Conservation (phyloP, 2,888 invertebrate species). For the Ellobium chinense region DNA sequence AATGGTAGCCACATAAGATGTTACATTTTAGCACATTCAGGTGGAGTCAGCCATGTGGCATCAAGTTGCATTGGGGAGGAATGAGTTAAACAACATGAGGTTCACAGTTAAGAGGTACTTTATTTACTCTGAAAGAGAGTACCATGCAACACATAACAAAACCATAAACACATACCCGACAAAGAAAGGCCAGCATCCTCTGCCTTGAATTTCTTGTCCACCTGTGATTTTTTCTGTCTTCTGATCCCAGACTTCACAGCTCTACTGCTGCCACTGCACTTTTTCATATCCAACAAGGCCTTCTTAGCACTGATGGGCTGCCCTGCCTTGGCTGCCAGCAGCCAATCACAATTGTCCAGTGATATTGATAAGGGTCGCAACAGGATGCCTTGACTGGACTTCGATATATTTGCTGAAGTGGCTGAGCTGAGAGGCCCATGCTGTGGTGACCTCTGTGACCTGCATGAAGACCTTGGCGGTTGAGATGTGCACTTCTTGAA, state of each 20-base stretch:
- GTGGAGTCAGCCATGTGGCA: too few species aligned
- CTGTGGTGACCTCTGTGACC: not conserved
- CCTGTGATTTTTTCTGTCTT: not conserved
- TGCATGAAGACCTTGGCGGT: not conserved
- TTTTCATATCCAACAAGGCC: constrained; percentile 4
- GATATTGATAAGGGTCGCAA: constrained; percentile 11
- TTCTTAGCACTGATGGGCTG: constrained; percentile 22
- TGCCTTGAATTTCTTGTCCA: not conserved
- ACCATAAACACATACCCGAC: constrained; percentile 2
- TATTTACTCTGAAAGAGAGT: too few species aligned
- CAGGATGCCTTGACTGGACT: not conserved
- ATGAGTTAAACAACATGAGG: too few species aligned
- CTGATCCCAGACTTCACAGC: not conserved
- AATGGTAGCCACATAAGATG: too few species aligned
- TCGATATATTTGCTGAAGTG: too few species aligned
- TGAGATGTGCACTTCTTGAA: not conserved
- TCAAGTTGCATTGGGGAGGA: too few species aligned
- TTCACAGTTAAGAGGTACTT: too few species aligned
- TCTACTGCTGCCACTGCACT: not conserved
- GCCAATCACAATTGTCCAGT: constrained; percentile 38
- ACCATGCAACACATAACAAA: too few species aligned
- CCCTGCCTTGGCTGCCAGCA: not conserved
- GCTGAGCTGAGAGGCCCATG: too few species aligned
- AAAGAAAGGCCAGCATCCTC: not conserved
- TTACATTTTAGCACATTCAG: too few species aligned